A percentile compares a stretch with the other conserved stretches of the same genome.
Conservation (phyloP, 2,113 vertebrate genomes). For the Dinomys branickii region DNA sequence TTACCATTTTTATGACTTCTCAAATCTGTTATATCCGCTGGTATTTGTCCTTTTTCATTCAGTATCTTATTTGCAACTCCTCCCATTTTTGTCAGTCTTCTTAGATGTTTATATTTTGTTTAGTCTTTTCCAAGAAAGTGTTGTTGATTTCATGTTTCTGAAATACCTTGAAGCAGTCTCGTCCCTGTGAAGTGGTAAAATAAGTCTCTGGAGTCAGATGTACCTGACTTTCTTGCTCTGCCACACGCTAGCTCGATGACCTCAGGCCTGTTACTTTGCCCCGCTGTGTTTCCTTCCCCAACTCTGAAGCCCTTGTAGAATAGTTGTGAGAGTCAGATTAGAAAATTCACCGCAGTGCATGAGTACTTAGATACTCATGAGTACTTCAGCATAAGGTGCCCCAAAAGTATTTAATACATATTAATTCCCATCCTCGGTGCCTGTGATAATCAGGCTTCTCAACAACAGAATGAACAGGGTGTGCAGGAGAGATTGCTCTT, state of each 20-base stretch:
- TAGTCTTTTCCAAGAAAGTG: not conserved
- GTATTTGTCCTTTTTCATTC: not conserved
- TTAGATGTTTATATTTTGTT: not conserved
- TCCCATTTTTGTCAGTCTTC: not conserved
- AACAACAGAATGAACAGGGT: not conserved
- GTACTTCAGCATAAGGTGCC: not conserved
- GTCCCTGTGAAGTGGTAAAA: not conserved
- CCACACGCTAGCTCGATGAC: not conserved
- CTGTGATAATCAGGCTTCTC: not conserved
- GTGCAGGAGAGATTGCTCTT: not conserved
- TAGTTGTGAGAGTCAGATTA: not conserved
- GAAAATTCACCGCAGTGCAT: not conserved
- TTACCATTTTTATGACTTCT: conserved; percentile 33
- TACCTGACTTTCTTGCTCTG: not conserved
- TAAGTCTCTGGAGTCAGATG: not conserved
- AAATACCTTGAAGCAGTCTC: not conserved
- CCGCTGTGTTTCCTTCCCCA: not conserved
- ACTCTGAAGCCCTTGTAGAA: not conserved
- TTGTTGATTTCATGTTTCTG: not conserved
- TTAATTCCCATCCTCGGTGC: not conserved
- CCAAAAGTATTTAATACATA: not conserved
- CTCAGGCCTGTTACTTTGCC: not conserved
- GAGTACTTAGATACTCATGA: not conserved
- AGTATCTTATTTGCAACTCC: not conserved
- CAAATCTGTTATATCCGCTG: not conserved